Conservation (phyloP, 2,797 vertebrate genomes). For the Heterohyrax brucei region DNA sequence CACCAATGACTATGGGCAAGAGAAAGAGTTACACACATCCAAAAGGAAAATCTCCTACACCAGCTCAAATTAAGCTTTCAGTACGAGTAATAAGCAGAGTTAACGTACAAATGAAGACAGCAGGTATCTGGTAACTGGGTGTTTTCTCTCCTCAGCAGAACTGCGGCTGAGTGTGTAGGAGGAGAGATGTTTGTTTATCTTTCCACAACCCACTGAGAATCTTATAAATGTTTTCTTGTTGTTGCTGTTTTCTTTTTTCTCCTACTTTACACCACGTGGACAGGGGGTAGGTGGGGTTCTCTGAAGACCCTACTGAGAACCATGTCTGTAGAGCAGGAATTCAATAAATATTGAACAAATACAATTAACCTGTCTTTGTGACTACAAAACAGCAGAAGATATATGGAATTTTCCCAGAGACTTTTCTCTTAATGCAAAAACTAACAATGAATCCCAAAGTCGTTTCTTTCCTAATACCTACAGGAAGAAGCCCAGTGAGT, state of each 20-base stretch:
- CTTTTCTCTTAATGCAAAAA: neutral
- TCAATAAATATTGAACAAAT: neutral
- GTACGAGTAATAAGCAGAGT: neutral
- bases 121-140: accelerated
- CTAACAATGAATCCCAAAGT: neutral
- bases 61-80: neutral
- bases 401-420: neutral
- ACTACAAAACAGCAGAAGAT: neutral
- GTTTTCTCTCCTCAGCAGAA: neutral
- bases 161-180: neutral
- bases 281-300: neutral
- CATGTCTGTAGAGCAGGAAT: neutral
- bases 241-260: neutral
- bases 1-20: neutral
- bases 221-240: neutral
- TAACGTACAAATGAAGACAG: neutral
- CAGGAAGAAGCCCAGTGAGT: neutral
- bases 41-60: neutral
- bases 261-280: neutral
- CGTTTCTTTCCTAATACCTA: neutral
- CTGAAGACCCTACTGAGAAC: neutral
- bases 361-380: neutral
- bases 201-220: neutral
- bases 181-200: neutral
- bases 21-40: neutral